A percentile compares a stretch with the other conserved stretches of the same genome.
phyloP scores from a whole-genome alignment of 2,113 vertebrate species.

The Oncorhynchus masou region DNA sequence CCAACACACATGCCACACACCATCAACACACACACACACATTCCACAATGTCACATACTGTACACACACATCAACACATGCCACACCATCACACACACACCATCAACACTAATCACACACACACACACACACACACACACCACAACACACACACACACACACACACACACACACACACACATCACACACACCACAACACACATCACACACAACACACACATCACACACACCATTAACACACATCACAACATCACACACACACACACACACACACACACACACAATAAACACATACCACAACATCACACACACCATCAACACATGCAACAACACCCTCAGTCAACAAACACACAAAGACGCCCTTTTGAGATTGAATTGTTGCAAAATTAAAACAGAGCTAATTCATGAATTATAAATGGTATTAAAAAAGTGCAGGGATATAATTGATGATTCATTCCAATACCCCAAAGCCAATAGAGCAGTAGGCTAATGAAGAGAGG shows the following conservation, averaged over 20 bases:
- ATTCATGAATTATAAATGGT: constrained; percentile 6
- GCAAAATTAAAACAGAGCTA: neutral
- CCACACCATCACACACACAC: too few species aligned
- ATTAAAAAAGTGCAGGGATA: too few species aligned
- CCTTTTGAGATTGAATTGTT: neutral
- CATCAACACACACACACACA: neutral
- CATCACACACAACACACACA: too few species aligned
- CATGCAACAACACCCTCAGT: too few species aligned
- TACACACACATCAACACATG: neutral
- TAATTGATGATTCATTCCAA: neutral
- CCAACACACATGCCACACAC: neutral
- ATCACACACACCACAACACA: neutral
- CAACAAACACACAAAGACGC: too few species aligned
- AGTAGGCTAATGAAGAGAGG: constrained; percentile 3
- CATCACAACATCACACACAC: too few species aligned
- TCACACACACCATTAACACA: too few species aligned
- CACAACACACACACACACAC: neutral
- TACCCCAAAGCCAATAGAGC: neutral
- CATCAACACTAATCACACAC: too few species aligned
- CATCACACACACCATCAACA: too few species aligned
- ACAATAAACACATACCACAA: too few species aligned
- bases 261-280: too few species aligned
- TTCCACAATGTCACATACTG: neutral
- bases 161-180: neutral
- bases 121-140: too few species aligned